These are phyloP conservation scores for Spheniscus mendiculus DNA, from an alignment of 2,113 vertebrate species.

Conservation along the genomic window DNA sequence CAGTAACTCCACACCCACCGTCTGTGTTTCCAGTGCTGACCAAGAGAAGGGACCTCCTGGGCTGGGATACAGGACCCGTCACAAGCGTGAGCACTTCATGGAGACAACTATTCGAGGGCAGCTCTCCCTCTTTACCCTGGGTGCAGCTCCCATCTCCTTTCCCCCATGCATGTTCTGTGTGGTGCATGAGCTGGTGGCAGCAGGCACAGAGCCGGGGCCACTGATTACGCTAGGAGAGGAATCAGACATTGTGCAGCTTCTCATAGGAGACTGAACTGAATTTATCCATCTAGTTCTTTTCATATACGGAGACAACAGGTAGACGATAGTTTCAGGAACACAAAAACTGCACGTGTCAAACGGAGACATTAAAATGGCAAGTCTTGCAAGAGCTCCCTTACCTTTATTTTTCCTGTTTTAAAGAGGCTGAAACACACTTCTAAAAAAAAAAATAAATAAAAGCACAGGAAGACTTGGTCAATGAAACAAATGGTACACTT, in stretches of 20 bases:
- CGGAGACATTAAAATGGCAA: not conserved
- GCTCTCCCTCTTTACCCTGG: rapidly evolving
- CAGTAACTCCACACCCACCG: not conserved
- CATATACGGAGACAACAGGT: not conserved
- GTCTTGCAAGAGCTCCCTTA: not conserved
- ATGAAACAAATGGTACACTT: not conserved
- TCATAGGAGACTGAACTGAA: not conserved
- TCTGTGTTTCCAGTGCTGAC: not conserved
- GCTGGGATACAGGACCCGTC: not conserved
- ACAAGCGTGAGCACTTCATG: rapidly evolving
- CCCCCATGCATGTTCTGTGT: rapidly evolving
- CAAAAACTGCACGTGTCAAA: not conserved
- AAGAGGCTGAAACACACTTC: not conserved
- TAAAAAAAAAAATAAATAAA: not conserved
- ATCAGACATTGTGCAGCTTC: not conserved
- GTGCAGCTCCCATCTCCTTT: not conserved
- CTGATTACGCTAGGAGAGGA: not conserved
- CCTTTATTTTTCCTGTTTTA: not conserved
- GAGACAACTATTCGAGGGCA: rapidly evolving
- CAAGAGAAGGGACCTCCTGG: not conserved
- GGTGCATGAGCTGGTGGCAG: not conserved
- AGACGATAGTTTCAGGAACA: not conserved
- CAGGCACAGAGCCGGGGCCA: rapidly evolving
- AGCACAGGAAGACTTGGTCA: not conserved
- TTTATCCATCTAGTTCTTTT: not conserved